Evolutionary conservation across 1,140 invertebrate species (phyloP), one percentile per base, ranked within the genome.

Genomic region (Pentalonia nigronervosa): DNA sequence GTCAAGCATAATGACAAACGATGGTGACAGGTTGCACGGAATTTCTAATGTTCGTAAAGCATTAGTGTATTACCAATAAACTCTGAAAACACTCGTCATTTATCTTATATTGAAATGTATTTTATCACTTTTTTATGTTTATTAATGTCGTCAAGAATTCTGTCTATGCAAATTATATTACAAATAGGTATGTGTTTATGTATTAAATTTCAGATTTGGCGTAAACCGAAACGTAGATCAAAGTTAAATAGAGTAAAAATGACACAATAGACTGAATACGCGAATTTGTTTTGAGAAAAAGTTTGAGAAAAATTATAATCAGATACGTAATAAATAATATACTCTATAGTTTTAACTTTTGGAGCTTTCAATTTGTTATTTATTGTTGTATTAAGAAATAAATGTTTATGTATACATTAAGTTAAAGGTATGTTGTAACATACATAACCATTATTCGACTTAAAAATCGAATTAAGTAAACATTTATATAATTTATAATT

Each of bases 121-220:
- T 76, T 76, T 76, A 76, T 76, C 60, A 76, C 30, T 76, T 76
- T 76, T 76, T 76, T n/a, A 14, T 76, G 60, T n/a, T 76, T n/a
- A n/a, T 76, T 76, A n/a, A 76, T 14, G 6, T n/a, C 14, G n/a
- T n/a, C n/a, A 76, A n/a, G 14, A n/a, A 67, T 76, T 76, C 14
- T 76, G 17, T 76, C 30, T 7, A 76, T n/a, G 0, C 14, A 76
- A n/a, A 67, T 67, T 67, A n/a, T n/a, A 6, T 14, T 67, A 6
- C 14, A 0, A n/a, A n/a, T 76, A 17, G 30, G 11, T n/a, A 17
- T 76, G 11, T 76, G n/a, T n/a, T 53, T 67, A 20, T 8, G 60
- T n/a, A 76, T 17, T 14, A 4, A 1, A 76, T n/a, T n/a, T 76
- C 11, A 76, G 17, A 76, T n/a, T 76, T n/a, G 20, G 11, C 60